A percentile compares a stretch with the other conserved stretches of the same genome.
Conservation (phyloP, 2,113 vertebrate genomes). For the Rostratula benghalensis region DNA sequence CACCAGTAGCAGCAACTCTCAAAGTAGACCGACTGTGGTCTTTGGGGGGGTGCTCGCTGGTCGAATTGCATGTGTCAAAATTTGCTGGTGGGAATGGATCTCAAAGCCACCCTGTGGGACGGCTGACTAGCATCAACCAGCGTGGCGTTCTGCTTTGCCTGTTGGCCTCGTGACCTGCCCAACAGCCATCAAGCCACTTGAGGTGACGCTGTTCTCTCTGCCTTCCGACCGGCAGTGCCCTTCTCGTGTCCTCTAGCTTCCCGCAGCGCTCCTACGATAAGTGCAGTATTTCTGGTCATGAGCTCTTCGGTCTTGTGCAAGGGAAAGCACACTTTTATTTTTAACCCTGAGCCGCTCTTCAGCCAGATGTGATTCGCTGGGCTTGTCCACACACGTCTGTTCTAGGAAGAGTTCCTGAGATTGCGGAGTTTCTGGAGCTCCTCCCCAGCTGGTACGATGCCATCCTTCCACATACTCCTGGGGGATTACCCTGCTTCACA, state of each 20-base stretch:
- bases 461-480: not conserved
- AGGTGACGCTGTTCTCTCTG: constrained; percentile 39
- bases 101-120: not conserved
- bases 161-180: constrained; percentile 31
- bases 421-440: not conserved
- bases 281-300: constrained; percentile 39
- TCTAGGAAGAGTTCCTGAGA: not conserved
- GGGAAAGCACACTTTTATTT: constrained; percentile 49
- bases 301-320: not conserved
- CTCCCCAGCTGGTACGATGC: not conserved
- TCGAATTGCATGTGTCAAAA: not conserved
- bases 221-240: constrained; percentile 30
- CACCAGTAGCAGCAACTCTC: not conserved
- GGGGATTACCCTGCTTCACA: not conserved
- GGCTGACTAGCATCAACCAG: not conserved
- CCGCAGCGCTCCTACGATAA: constrained; percentile 21
- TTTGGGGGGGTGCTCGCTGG: not conserved
- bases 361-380: constrained; percentile 13
- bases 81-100: not conserved
- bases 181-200: constrained; percentile 43
- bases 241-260: constrained; percentile 53
- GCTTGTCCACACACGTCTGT: not conserved
- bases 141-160: not conserved
- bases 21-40: not conserved
- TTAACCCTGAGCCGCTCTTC: constrained; percentile 32